Evolutionary conservation across 2,113 vertebrate genomes (phyloP).

Genomic region (Dendropsophus ebraccatus): DNA sequence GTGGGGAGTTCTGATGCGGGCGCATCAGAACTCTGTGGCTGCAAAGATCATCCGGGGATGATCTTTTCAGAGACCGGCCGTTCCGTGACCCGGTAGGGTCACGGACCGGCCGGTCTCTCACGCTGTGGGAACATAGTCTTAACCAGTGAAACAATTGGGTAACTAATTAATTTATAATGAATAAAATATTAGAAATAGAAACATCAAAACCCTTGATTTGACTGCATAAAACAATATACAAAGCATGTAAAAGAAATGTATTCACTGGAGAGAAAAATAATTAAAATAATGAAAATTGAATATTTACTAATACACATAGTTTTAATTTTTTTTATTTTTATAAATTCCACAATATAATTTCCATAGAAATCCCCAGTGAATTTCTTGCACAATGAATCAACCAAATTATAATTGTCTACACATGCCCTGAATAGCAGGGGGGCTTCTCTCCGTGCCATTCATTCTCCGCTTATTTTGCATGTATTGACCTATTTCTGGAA

Average conservation of each 20-base stretch:
- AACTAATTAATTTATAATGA: too few species aligned
- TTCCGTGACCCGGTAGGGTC: too few species aligned
- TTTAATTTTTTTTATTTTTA: neutral
- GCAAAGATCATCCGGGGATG: too few species aligned
- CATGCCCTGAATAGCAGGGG: constrained; percentile 43
- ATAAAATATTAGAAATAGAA: too few species aligned
- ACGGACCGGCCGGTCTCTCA: too few species aligned
- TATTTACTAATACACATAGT: neutral
- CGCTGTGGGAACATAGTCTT: too few species aligned
- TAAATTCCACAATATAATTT: constrained; percentile 25
- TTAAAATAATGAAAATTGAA: neutral
- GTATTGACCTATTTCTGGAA: constrained; percentile 52
- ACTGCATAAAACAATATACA: neutral
- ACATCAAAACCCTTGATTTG: too few species aligned
- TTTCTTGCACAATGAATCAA: constrained; percentile 46
- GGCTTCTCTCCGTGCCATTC: constrained; percentile 23
- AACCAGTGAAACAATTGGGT: too few species aligned
- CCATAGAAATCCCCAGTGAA: constrained; percentile 5
- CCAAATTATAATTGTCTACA: constrained; percentile 54
- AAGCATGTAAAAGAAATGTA: neutral
- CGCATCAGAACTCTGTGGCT: too few species aligned
- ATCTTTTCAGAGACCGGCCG: too few species aligned
- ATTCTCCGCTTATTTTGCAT: constrained; percentile 44
- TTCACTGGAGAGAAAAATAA: neutral
- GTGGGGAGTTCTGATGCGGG: too few species aligned